Evolutionary conservation across 2,797 vertebrate species (phyloP).

Genomic region (Anisognathus igniventris): DNA sequence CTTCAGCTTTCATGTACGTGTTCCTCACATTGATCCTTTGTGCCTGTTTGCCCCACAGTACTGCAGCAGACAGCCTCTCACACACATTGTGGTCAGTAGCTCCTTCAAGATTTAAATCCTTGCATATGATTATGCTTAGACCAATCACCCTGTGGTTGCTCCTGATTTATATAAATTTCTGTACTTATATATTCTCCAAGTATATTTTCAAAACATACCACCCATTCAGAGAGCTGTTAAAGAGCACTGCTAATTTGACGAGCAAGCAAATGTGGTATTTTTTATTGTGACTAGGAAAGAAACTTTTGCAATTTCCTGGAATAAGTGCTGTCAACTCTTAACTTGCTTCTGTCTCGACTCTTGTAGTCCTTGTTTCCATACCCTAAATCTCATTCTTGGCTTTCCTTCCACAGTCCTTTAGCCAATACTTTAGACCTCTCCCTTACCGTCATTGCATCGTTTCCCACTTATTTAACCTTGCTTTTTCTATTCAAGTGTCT

Average conservation of each 20-base stretch:
- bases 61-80: not conserved
- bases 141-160: rapidly evolving
- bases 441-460: not conserved
- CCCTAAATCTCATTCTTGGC: constrained; percentile 22
- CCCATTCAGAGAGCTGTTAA: not conserved
- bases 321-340: not conserved
- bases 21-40: not conserved
- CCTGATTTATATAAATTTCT: not conserved
- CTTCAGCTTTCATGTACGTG: not conserved
- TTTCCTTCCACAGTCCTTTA: not conserved
- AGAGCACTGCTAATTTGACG: not conserved
- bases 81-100: not conserved
- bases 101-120: not conserved
- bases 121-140: not conserved
- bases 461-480: not conserved
- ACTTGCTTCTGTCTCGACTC: not conserved
- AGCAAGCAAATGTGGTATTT: constrained; percentile 13
- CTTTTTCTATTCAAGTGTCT: not conserved
- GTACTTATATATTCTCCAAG: not conserved
- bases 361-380: constrained; percentile 9
- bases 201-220: not conserved
- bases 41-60: not conserved
- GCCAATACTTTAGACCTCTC: not conserved
- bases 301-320: constrained; percentile 17
- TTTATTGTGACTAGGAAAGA: not conserved